These are phyloP conservation scores for Poeciliopsis retropinna DNA, from an alignment of 2,113 vertebrate species.

Conservation along the genomic window DNA sequence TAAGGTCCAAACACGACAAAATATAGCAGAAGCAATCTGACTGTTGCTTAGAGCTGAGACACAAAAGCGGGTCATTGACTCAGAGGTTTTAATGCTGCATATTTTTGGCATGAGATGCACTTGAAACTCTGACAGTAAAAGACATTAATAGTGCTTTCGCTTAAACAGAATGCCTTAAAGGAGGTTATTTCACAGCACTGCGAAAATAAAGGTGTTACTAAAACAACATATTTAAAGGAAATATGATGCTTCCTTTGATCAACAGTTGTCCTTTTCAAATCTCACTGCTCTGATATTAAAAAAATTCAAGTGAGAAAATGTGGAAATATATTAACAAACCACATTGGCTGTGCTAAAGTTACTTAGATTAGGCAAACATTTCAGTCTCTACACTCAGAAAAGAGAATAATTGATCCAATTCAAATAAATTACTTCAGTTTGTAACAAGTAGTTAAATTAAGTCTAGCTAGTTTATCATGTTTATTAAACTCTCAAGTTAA, in stretches of 20 bases:
- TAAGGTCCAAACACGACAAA: constrained; percentile 45
- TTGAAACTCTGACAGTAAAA: constrained; percentile 20
- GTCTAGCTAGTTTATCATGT: too few species aligned
- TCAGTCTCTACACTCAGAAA: too few species aligned
- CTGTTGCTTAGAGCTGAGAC: constrained; percentile 35
- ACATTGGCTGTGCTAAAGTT: too few species aligned
- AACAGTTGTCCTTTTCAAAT: constrained; percentile 25
- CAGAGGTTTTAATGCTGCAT: constrained; percentile 25
- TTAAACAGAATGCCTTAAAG: constrained; percentile 3
- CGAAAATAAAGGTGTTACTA: not conserved
- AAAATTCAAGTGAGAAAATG: too few species aligned
- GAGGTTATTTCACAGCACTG: not conserved
- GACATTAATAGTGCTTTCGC: constrained; percentile 1
- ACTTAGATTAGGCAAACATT: too few species aligned
- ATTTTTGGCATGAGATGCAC: constrained; percentile 16
- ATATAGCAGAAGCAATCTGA: constrained; percentile 41
- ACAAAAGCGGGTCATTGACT: constrained; percentile 7
- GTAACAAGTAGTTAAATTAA: too few species aligned
- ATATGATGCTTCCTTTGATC: constrained; percentile 20
- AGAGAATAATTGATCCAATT: too few species aligned
- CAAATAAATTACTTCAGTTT: too few species aligned
- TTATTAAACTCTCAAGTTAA: too few species aligned
- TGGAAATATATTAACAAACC: too few species aligned
- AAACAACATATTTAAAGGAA: constrained; percentile 17
- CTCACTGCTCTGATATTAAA: not conserved